Percentiles rank a stretch among this genome's conserved stretches.
Evolutionary conservation across 1,140 invertebrate species (phyloP).

Genomic region (Ceratina japonica): DNA sequence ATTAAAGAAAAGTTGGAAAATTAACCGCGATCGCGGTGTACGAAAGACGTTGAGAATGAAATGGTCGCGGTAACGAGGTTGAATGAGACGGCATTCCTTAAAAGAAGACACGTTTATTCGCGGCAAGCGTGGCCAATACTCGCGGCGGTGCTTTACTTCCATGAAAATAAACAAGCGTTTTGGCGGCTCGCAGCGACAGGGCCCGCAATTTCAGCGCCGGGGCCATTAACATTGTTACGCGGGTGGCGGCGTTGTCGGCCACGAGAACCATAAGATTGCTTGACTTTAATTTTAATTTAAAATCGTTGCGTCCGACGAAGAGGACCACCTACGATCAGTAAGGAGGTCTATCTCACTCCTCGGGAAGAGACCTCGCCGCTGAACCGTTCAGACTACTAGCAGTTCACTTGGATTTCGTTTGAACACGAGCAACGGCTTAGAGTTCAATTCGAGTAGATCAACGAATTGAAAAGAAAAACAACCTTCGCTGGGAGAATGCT

Average conservation of each 20-base stretch:
- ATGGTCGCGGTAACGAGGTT: slow-evolving; percentile 3
- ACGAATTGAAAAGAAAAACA: slow-evolving; percentile 32
- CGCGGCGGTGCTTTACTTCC: background rate
- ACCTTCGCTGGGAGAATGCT: background rate
- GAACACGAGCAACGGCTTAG: slow-evolving; percentile 47
- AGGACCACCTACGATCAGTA: slow-evolving; percentile 76
- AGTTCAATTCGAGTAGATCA: slow-evolving; percentile 56
- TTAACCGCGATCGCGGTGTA: background rate
- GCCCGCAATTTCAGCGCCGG: slow-evolving; percentile 68
- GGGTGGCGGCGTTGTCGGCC: slow-evolving; percentile 70
- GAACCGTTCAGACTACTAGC: slow-evolving; percentile 48
- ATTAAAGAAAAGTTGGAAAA: background rate
- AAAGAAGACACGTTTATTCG: background rate
- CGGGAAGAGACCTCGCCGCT: slow-evolving; percentile 51
- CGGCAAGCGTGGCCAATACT: background rate
- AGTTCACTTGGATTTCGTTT: slow-evolving; percentile 57
- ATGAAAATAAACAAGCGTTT: slow-evolving; percentile 8
- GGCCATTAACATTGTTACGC: slow-evolving; percentile 75
- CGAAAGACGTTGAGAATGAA: background rate
- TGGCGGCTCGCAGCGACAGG: slow-evolving; percentile 35
- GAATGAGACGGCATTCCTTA: slow-evolving; percentile 12
- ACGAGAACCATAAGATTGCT: slow-evolving; percentile 69
- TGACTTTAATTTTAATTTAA: slow-evolving; percentile 79
- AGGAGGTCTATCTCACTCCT: slow-evolving; percentile 63
- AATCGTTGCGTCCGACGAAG: slow-evolving; percentile 70